Evolutionary conservation across 2,113 vertebrate species (phyloP), one percentile per base, ranked within the genome.

Genomic region (Malurus melanocephalus): DNA sequence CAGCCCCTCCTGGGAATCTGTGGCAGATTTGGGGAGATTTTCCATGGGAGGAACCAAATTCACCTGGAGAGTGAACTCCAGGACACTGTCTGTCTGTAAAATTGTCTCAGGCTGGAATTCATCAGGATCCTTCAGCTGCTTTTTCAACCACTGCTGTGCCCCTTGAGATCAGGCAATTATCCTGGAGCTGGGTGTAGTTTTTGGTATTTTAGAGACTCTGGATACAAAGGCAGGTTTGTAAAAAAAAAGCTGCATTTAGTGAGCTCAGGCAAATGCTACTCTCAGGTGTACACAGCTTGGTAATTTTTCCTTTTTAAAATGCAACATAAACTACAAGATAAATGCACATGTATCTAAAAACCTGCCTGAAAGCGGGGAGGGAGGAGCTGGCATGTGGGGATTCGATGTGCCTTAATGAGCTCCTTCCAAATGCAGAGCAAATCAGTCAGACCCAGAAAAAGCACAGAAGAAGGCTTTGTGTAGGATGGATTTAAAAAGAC

Each of bases 61-160:
- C 10, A 8, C 1, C n/a, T 11, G 16, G 28, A 28, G n/a, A 71
- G 18, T 8, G 13, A 35, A 26, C 40, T 38, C 0, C 0, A 57
- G 59, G 26, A 45, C 40, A 30, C 5, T 13, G 10, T 24, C 11
- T 5, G 1, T 12, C 57, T 30, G n/a, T 0, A 1, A 28, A 65
- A n/a, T 45, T 24, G 2, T 20, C 46, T 49, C 0, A 1, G 33
- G 26, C 23, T 79, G 53, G 55, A 79, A 64, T 33, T 51, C 60
- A 59, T 30, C 22, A 62, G 57, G 43, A 60, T 20, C 30, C 13
- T 55, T 56, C 75, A 53, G 7, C 10, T 35, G 38, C 27, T 64
- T 72, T 62, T 68, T 12, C 71, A 72, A 12, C 19, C 16, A 26
- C 69, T 61, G 43, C 51, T 32, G 5, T 22, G 8, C 16, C 90